A percentile compares a stretch with the other conserved stretches of the same genome.
These are phyloP conservation scores for Heliangelus exortis DNA, from an alignment of 2,797 vertebrate species.

Conservation along the genomic window DNA sequence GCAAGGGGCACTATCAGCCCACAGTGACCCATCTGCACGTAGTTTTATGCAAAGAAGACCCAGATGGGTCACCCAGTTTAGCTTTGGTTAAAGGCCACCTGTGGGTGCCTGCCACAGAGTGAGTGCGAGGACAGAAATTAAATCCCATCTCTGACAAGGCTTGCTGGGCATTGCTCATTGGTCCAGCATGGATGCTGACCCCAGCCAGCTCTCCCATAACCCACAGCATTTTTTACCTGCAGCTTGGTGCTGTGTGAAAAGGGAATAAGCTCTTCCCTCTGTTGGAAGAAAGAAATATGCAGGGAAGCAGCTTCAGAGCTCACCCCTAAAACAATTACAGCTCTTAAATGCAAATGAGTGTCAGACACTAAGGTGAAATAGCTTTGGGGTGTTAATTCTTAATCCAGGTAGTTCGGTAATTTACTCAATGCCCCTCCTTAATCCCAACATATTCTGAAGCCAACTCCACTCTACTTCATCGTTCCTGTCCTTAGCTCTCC, in stretches of 20 bases:
- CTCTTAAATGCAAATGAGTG: slow-evolving; percentile 12
- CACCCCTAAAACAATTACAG: background rate
- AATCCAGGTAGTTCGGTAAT: background rate
- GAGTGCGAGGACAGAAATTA: background rate
- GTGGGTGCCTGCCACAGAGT: rapidly evolving
- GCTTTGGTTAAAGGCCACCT: background rate
- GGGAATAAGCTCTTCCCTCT: background rate
- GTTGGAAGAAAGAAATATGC: background rate
- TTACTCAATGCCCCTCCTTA: background rate
- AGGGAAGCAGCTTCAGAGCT: slow-evolving; percentile 1
- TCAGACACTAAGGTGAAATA: background rate
- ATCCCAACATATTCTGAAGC: background rate
- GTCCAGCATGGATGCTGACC: background rate
- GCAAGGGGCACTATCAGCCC: background rate
- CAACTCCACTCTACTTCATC: background rate
- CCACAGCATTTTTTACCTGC: background rate
- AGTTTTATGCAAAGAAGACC: background rate
- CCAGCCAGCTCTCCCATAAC: rapidly evolving
- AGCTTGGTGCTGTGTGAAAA: background rate
- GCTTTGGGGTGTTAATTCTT: slow-evolving; percentile 27
- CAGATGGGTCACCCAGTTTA: background rate
- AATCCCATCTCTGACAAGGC: background rate
- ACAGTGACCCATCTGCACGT: rapidly evolving
- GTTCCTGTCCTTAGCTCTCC: background rate
- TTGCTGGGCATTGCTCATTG: rapidly evolving